Percentiles rank a stretch among this genome's conserved stretches.
These are phyloP conservation scores for Drosophila meridionalis DNA, from an alignment of 2,888 invertebrate species.

Conservation along the genomic window DNA sequence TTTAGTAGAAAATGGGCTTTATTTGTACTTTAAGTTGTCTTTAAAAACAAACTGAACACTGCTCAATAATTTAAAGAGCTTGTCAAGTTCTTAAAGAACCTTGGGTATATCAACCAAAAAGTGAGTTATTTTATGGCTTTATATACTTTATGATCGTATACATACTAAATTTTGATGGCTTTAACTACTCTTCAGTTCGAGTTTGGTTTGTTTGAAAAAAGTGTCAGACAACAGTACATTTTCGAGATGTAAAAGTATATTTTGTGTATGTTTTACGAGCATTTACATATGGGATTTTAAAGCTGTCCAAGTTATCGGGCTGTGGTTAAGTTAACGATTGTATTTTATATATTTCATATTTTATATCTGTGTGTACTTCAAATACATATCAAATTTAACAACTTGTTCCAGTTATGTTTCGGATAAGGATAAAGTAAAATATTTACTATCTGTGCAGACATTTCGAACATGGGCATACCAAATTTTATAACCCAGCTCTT, in stretches of 20 bases:
- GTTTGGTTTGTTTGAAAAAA: not conserved
- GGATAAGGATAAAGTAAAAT: not conserved
- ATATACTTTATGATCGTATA: not conserved
- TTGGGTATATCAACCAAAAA: not conserved
- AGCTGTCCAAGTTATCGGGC: not conserved
- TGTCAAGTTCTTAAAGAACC: not conserved
- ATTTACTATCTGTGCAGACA: not conserved
- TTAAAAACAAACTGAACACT: too few species aligned
- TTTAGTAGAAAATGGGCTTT: not conserved
- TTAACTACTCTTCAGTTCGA: too few species aligned
- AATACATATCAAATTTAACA: not conserved
- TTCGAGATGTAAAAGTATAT: not conserved
- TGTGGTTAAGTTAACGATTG: not conserved
- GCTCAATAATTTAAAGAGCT: not conserved
- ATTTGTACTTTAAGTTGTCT: too few species aligned
- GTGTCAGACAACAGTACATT: not conserved
- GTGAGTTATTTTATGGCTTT: not conserved
- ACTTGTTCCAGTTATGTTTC: not conserved
- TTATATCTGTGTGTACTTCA: not conserved
- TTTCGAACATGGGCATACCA: not conserved
- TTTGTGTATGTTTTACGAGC: conserved; percentile 5
- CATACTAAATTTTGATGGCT: not conserved
- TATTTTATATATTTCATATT: not conserved
- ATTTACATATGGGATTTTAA: not conserved
- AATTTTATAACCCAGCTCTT: not conserved